These are phyloP conservation scores for Tromatobia lineatoria DNA, from an alignment of 2,888 invertebrate species.

Conservation along the genomic window DNA sequence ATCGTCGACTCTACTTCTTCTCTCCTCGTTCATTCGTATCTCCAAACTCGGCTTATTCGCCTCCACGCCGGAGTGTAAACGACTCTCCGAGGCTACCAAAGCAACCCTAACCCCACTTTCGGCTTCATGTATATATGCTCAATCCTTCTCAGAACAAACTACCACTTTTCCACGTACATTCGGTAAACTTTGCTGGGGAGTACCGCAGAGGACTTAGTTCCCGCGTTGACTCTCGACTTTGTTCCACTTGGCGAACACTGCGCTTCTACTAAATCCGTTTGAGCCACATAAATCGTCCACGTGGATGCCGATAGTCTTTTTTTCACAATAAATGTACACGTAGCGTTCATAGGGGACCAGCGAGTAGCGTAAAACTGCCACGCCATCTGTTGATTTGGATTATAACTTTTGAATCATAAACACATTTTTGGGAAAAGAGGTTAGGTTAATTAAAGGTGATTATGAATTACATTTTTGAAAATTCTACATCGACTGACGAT, in stretches of 20 bases:
- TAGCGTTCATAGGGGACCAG: no score
- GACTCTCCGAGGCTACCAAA: conserved; percentile 51
- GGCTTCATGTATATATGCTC: conserved; percentile 4
- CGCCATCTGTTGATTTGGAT: no score
- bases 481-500: no score
- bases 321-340: no score
- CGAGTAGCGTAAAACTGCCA: no score
- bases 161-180: conserved; percentile 50
- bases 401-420: no score
- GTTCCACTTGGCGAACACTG: neutral
- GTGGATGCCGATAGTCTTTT: neutral
- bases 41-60: conserved; percentile 36
- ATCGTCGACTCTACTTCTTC: conserved; percentile 25
- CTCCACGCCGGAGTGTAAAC: conserved; percentile 49
- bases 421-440: no score
- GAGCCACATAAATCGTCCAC: conserved; percentile 18
- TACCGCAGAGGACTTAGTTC: conserved; percentile 48
- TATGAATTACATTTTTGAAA: no score
- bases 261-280: conserved; percentile 49
- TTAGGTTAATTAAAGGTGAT: no score
- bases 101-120: conserved; percentile 33
- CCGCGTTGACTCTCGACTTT: conserved; percentile 25
- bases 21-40: conserved; percentile 15
- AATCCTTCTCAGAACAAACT: conserved; percentile 44
- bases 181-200: conserved; percentile 45